Conservation (phyloP, 2,113 vertebrate species). For the Dendropsophus ebraccatus region DNA sequence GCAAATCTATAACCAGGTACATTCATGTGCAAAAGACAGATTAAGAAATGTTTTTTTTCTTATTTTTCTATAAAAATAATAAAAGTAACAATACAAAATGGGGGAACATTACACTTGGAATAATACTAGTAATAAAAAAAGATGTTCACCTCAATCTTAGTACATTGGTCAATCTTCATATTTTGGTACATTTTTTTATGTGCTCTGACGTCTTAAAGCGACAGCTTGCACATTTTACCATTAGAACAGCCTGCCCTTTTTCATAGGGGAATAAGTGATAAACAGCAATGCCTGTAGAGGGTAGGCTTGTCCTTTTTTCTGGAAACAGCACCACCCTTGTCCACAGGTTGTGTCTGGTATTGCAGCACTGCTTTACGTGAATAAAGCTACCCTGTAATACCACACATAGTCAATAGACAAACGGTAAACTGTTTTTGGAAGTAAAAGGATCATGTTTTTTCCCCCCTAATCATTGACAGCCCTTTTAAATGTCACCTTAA, state of each 20-base stretch:
- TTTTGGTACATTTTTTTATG: slow-evolving; percentile 46
- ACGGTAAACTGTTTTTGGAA: too few species aligned
- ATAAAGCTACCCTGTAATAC: too few species aligned
- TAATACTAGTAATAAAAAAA: slow-evolving; percentile 32
- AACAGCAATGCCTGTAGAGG: background rate
- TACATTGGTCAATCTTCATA: slow-evolving; percentile 43
- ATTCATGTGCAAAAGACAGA: slow-evolving; percentile 66
- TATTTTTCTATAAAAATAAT: slow-evolving; percentile 50
- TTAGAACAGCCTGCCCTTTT: background rate
- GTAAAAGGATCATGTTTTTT: too few species aligned
- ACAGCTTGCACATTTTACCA: background rate
- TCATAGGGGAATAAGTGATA: background rate
- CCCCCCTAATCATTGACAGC: too few species aligned
- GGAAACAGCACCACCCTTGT: background rate
- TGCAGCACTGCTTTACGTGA: too few species aligned
- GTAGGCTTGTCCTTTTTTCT: too few species aligned
- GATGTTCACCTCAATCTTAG: slow-evolving; percentile 33
- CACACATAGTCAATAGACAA: too few species aligned
- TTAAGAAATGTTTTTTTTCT: slow-evolving; percentile 21
- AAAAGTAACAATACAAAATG: slow-evolving; percentile 56
- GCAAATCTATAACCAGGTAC: slow-evolving; percentile 69
- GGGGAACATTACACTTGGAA: slow-evolving; percentile 49
- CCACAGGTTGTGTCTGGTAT: background rate
- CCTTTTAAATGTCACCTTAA: too few species aligned
- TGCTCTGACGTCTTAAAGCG: background rate